Conservation (phyloP, 2,888 invertebrate genomes). For the Eurytoma adleriae region DNA sequence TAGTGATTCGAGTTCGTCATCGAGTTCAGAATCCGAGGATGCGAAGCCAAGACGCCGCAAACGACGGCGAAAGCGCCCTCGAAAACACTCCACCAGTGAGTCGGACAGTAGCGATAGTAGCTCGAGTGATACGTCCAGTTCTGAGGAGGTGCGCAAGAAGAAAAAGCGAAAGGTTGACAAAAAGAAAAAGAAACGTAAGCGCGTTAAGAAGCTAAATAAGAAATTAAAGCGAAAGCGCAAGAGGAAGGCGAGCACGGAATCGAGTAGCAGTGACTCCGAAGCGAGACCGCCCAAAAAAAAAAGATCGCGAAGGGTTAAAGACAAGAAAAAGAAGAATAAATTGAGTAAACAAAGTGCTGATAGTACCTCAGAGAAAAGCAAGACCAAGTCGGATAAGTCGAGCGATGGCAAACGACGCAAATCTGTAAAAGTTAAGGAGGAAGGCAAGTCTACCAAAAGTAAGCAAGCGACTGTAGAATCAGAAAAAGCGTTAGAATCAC, state of each 20-base stretch:
- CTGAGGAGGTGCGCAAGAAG: constrained; percentile 63
- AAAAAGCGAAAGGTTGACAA: constrained; percentile 62
- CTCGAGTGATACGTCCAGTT: constrained; percentile 64
- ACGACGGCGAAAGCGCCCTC: constrained; percentile 48
- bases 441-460: constrained; percentile 43
- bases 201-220: constrained; percentile 60
- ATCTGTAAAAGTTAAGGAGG: constrained; percentile 50
- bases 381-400: constrained; percentile 54
- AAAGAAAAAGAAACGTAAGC: constrained; percentile 67
- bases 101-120: constrained; percentile 67
- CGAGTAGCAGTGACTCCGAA: constrained; percentile 69
- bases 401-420: constrained; percentile 41
- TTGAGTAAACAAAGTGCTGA: constrained; percentile 45
- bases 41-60: constrained; percentile 57
- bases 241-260: constrained; percentile 64
- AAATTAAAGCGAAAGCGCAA: constrained; percentile 66
- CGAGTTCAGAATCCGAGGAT: constrained; percentile 67
- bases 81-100: constrained; percentile 62
- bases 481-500: constrained; percentile 2
- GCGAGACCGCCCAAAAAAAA: constrained; percentile 56
- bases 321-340: constrained; percentile 58
- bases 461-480: constrained; percentile 30
- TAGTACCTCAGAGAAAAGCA: constrained; percentile 52
- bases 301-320: constrained; percentile 33
- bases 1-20: constrained; percentile 65